phyloP scores from a whole-genome alignment of 2,888 invertebrate genomes.

The Polydrusus pterygomalis region DNA sequence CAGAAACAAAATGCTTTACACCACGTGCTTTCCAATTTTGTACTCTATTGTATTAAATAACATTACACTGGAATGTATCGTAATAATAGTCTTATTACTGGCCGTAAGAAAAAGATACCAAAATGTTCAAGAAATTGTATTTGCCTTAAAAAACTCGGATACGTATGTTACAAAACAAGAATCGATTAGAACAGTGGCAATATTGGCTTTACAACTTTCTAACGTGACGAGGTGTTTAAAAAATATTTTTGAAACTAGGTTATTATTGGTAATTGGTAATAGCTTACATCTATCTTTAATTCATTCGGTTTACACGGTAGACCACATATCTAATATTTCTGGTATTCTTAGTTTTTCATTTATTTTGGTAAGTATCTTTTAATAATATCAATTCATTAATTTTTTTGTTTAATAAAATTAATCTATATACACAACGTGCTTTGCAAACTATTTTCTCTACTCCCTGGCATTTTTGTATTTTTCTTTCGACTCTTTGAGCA shows the following conservation, averaged over 20 bases:
- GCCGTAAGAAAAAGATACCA: not conserved
- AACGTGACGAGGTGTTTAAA: not conserved
- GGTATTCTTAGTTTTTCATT: not conserved
- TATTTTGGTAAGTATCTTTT: not conserved
- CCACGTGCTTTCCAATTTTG: not conserved
- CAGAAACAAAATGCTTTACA: not conserved
- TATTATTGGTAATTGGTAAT: not conserved
- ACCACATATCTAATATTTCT: not conserved
- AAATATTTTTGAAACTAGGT: not conserved
- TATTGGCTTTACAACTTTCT: not conserved
- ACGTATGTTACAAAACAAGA: not conserved
- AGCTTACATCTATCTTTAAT: not conserved
- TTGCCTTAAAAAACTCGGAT: not conserved
- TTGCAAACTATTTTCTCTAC: too few relatives aligned
- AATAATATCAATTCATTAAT: not conserved
- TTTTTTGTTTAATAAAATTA: too few relatives aligned
- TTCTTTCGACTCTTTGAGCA: too few relatives aligned
- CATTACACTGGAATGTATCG: not conserved
- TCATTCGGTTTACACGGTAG: not conserved
- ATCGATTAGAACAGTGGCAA: not conserved
- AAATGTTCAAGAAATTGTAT: not conserved
- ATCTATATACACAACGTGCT: too few relatives aligned
- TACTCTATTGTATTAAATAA: not conserved
- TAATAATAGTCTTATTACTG: not conserved
- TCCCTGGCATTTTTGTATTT: too few relatives aligned